These are phyloP conservation scores for Stylophora pistillata DNA, from an alignment of 64 coral and sea anemone species.

Conservation along the genomic window DNA sequence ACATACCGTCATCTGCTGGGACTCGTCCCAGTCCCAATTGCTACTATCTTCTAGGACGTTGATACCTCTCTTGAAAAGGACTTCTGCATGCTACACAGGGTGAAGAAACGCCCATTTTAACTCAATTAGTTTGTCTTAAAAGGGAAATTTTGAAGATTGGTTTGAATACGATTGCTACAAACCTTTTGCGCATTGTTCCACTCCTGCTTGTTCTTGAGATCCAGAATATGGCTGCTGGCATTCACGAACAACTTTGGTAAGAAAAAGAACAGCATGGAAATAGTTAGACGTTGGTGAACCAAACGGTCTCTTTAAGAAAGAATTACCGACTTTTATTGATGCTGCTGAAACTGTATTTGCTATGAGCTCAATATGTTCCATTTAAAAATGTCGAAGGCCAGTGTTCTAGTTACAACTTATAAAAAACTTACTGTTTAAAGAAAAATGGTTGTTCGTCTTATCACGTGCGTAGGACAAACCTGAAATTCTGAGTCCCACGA, in stretches of 20 bases:
- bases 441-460: too few species aligned
- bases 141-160: background rate
- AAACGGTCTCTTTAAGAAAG: background rate
- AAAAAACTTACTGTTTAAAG: too few species aligned
- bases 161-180: background rate
- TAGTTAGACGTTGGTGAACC: background rate
- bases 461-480: too few species aligned
- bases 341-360: too few species aligned
- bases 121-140: background rate
- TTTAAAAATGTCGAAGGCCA: too few species aligned
- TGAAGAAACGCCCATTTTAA: background rate
- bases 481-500: too few species aligned
- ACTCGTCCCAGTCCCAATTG: conserved; percentile 47
- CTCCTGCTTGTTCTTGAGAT: conserved; percentile 59
- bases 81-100: background rate
- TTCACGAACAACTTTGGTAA: conserved; percentile 13
- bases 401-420: too few species aligned
- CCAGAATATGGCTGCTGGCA: conserved; percentile 55
- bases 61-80: conserved; percentile 23
- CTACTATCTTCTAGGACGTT: conserved; percentile 33
- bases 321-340: too few species aligned
- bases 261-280: background rate
- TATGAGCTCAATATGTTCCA: too few species aligned
- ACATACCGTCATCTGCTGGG: background rate
- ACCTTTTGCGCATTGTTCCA: conserved; percentile 65